These are phyloP conservation scores for Metacarcinus magister DNA, from an alignment of 2,888 invertebrate genomes.

Conservation along the genomic window DNA sequence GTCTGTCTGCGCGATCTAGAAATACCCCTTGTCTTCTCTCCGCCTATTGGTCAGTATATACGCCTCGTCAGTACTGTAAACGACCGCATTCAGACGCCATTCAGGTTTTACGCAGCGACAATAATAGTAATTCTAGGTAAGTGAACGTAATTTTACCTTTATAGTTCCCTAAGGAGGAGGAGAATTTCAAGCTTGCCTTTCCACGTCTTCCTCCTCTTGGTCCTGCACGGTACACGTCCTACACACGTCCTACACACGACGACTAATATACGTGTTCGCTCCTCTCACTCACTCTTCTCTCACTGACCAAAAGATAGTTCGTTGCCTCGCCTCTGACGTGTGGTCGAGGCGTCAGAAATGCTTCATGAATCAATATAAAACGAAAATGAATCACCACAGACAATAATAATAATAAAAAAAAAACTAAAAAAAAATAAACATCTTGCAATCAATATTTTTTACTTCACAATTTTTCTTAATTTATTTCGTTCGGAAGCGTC, in stretches of 20 bases:
- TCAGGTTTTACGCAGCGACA: not conserved
- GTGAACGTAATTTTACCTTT: not conserved
- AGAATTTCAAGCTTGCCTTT: not conserved
- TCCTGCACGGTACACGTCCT: not conserved
- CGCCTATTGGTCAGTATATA: too few species aligned
- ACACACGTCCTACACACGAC: not conserved
- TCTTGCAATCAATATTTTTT: not conserved
- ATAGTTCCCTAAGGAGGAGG: not conserved
- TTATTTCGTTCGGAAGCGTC: conserved; percentile 46
- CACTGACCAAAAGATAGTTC: not conserved
- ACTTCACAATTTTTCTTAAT: not conserved
- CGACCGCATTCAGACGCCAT: not conserved
- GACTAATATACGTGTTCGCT: not conserved
- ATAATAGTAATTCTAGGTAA: not conserved
- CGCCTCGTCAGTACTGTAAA: not conserved
- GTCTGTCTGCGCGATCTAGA: too few species aligned
- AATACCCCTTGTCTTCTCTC: too few species aligned
- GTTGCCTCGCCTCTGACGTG: conserved; percentile 21
- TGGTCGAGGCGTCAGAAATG: not conserved
- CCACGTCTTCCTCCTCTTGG: not conserved
- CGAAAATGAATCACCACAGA: not conserved
- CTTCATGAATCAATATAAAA: not conserved
- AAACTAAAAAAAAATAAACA: not conserved
- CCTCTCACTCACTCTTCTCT: not conserved
- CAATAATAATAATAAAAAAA: not conserved